These are phyloP conservation scores for Anoplolepis gracilipes DNA, from an alignment of 1,140 invertebrate genomes.

Conservation along the genomic window DNA sequence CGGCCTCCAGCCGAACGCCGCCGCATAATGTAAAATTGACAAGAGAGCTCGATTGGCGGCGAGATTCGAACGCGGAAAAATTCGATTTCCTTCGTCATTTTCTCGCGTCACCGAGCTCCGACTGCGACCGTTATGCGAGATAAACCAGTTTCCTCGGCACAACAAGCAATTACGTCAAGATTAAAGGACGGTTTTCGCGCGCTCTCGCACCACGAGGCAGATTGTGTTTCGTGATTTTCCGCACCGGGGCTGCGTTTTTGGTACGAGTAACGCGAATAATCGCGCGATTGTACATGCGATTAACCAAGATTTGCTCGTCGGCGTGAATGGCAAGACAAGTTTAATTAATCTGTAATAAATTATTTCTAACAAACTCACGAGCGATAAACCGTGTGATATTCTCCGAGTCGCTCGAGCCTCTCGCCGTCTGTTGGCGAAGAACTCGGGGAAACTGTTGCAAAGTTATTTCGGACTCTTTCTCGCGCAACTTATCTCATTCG, in stretches of 20 bases:
- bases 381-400: not conserved
- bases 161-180: constrained; percentile 51
- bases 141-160: constrained; percentile 51
- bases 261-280: not conserved
- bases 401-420: not conserved
- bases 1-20: constrained; percentile 34
- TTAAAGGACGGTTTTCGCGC: constrained; percentile 43
- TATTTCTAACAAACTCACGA: not conserved
- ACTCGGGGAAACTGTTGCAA: not conserved
- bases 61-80: constrained; percentile 62
- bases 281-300: not conserved
- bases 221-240: not conserved
- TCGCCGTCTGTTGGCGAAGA: not conserved
- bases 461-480: constrained; percentile 46
- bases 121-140: constrained; percentile 1
- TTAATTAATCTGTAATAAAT: not conserved
- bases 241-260: not conserved
- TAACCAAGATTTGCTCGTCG: not conserved
- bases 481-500: constrained; percentile 49
- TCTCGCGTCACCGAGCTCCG: constrained; percentile 25
- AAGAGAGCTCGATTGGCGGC: not conserved
- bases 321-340: not conserved
- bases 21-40: constrained; percentile 71
- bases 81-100: constrained; percentile 65
- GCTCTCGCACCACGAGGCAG: not conserved